Percentiles rank a stretch among this genome's conserved stretches.
Evolutionary conservation across 1,140 invertebrate genomes (phyloP).

Genomic region (Euwallacea fornicatus): DNA sequence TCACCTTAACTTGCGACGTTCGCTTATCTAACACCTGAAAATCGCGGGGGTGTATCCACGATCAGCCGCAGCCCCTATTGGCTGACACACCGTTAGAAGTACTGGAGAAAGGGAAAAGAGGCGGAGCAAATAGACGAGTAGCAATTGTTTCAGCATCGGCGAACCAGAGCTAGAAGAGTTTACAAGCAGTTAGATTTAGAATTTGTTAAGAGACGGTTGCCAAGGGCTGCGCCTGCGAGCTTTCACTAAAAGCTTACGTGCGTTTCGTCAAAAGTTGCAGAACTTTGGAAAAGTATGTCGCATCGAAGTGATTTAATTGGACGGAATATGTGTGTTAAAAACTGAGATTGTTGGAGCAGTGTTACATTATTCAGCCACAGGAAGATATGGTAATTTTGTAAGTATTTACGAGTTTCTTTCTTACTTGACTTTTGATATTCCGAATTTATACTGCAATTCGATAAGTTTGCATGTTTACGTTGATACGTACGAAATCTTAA

Average conservation of each 20-base stretch:
- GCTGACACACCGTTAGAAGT: conserved; percentile 35
- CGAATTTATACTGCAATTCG: neutral
- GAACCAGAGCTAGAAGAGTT: conserved; percentile 2
- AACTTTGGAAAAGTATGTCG: too few species aligned
- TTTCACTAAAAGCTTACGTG: neutral
- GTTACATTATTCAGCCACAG: conserved; percentile 4
- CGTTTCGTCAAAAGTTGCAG: neutral
- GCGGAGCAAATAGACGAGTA: conserved; percentile 41
- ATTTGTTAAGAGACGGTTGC: conserved; percentile 17
- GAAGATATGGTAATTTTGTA: conserved; percentile 53
- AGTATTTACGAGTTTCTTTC: conserved; percentile 39
- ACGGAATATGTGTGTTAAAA: neutral
- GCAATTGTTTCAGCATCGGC: conserved; percentile 18
- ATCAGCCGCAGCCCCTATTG: conserved; percentile 37
- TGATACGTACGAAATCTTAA: too few species aligned
- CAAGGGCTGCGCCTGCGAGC: neutral
- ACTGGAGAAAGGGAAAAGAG: conserved; percentile 34
- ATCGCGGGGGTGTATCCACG: conserved; percentile 35
- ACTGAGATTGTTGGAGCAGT: neutral
- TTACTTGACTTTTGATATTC: conserved; percentile 18
- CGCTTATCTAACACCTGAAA: conserved; percentile 34
- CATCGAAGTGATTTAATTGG: conserved; percentile 4
- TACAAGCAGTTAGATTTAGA: conserved; percentile 34
- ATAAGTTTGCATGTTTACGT: too few species aligned
- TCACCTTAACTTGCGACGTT: conserved; percentile 24